A percentile compares a stretch with the other conserved stretches of the same genome.
phyloP scores from a whole-genome alignment of 2,888 invertebrate species.

The Agriotes lineatus region DNA sequence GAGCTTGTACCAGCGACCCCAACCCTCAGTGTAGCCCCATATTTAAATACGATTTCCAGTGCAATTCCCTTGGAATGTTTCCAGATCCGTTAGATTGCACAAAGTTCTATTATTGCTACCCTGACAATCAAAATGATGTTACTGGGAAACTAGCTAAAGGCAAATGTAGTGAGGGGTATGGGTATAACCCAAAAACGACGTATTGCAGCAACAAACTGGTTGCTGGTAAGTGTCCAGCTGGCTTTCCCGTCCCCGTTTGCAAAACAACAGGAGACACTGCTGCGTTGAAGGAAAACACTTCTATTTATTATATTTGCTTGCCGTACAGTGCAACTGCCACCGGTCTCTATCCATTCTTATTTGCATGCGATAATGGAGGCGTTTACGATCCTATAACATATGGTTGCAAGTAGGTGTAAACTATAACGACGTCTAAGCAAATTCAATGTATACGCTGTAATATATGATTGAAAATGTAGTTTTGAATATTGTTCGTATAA shows the following conservation, averaged over 20 bases:
- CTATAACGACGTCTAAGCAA: too few relatives aligned
- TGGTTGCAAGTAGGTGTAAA: too few relatives aligned
- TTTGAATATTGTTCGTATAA: too few relatives aligned
- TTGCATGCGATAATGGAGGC: slow-evolving; percentile 30
- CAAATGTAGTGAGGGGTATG: slow-evolving; percentile 27
- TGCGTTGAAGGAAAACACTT: slow-evolving; percentile 21
- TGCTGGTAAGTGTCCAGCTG: not conserved
- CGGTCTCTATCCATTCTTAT: slow-evolving; percentile 32
- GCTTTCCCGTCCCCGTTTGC: slow-evolving; percentile 19
- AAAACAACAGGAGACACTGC: slow-evolving; percentile 26
- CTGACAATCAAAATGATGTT: too few relatives aligned
- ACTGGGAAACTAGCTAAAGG: not conserved
- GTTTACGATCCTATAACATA: slow-evolving; percentile 16
- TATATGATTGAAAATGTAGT: too few relatives aligned
- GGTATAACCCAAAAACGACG: slow-evolving; percentile 39
- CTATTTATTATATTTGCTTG: slow-evolving; percentile 41
- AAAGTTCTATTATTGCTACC: slow-evolving; percentile 27
- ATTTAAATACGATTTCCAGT: not conserved
- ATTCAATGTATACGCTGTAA: too few relatives aligned
- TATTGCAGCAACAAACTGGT: slow-evolving; percentile 29
- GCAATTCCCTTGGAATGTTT: slow-evolving; percentile 26
- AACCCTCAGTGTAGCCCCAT: not conserved
- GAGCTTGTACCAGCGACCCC: not conserved
- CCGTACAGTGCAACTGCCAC: not conserved
- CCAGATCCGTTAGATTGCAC: slow-evolving; percentile 33